phyloP scores from a whole-genome alignment of 2,888 invertebrate genomes.

The Mellilla xanthometata region DNA sequence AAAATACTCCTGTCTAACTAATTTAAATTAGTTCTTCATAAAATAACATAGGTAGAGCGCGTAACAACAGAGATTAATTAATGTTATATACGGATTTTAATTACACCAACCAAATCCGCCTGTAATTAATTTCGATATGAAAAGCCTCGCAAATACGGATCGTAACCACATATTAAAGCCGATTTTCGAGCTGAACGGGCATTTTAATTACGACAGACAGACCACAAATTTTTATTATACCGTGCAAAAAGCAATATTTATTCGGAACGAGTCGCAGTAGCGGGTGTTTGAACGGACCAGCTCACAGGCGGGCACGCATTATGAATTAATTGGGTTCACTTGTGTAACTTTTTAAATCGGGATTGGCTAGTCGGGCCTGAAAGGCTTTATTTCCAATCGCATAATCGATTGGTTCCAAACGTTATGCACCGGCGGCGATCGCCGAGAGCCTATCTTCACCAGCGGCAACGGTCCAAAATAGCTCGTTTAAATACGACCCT shows the following conservation, averaged over 20 bases:
- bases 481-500: constrained; percentile 53
- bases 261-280: constrained; percentile 45
- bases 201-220: constrained; percentile 55
- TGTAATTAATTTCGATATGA: constrained; percentile 39
- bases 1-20: no score
- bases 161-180: constrained; percentile 35
- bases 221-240: constrained; percentile 47
- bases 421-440: constrained; percentile 33
- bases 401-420: constrained; percentile 57
- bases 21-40: neutral
- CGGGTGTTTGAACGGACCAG: constrained; percentile 48
- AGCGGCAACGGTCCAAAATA: constrained; percentile 50
- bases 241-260: constrained; percentile 56
- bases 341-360: constrained; percentile 52
- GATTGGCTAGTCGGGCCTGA: constrained; percentile 39
- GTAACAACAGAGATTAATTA: constrained; percentile 2
- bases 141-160: constrained; percentile 26
- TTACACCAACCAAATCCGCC: constrained; percentile 30
- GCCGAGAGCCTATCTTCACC: constrained; percentile 36
- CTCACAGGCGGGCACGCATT: constrained; percentile 26
- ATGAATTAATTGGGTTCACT: constrained; percentile 53
- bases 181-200: constrained; percentile 38
- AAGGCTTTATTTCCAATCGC: constrained; percentile 57
- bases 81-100: constrained; percentile 14
- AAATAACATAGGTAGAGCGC: neutral